Base-by-base conservation (phyloP, 2,797 vertebrate species). In the Hafferia zeledoni region DNA sequence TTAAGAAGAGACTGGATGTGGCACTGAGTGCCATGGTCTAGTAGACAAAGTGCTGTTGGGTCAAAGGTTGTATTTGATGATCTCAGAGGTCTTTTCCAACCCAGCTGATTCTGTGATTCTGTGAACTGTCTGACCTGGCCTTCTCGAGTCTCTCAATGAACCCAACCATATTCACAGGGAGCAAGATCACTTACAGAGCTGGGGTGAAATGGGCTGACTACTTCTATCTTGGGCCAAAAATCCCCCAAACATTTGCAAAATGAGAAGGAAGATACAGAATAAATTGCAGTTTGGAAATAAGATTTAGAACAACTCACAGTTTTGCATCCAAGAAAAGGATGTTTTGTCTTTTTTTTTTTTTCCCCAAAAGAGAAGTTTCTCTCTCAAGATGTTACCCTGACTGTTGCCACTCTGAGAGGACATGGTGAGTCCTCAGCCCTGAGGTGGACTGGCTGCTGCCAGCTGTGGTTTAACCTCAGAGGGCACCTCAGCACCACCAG, bases 161-260 rank as follows among this genome's bases (percentile, higher is more conserved):
- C 37, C 10, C 37, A 64, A 27, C 27, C 37, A 17, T 24, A 16
- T 30, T 60, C 24, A 33, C 9, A 28, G 25, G 31, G 24, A 47
- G 23, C 3, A 3, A 68, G 25, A 11, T 18, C 1, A 1, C 43
- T 47, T 9, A 1, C 1, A 6, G 41, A n/a, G 19, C 59, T 52
- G 50, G 13, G 33, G 7, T 4, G 2, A 46, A 49, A 46, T 16
- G 35, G 4, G 6, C 49, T 59, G 69, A 30, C n/a, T 41, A 0
- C 20, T 76, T 83, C 64, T 20, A 28, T 14, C 33, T 24, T 19
- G 17, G 55, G 41, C 74, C 63, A 76, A 41, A 93, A n/a, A 59
- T 63, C 37, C 11, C 19, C 27, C 64, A 55, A 55, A 79, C 12
- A 53, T 43, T 47, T 79, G 22, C 0, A 0, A 79, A 28, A 19